phyloP scores from a whole-genome alignment of 1,140 invertebrate species.

The Sipha flava region DNA sequence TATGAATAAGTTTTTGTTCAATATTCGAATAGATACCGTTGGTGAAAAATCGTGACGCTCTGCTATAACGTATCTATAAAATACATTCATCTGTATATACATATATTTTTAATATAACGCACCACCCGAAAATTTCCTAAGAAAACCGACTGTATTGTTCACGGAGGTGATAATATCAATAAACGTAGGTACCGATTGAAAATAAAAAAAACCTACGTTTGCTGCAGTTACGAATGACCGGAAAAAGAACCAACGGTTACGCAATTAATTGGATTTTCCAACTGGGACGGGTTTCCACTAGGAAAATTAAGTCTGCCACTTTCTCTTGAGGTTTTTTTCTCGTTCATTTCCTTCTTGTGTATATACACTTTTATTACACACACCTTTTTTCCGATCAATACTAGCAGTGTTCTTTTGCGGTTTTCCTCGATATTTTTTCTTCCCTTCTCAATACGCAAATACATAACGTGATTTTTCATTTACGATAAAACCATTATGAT shows the following conservation, averaged over 20 bases:
- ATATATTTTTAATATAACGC: too few relatives aligned
- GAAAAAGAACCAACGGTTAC: conserved; percentile 3
- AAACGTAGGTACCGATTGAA: too few relatives aligned
- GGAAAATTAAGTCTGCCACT: conserved; percentile 17
- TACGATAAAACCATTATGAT: too few relatives aligned
- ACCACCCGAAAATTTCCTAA: too few relatives aligned
- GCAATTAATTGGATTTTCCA: conserved; percentile 31
- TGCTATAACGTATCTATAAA: too few relatives aligned
- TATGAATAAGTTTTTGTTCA: too few relatives aligned
- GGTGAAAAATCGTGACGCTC: too few relatives aligned
- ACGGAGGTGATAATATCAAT: too few relatives aligned
- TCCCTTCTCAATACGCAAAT: background rate
- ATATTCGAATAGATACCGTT: too few relatives aligned
- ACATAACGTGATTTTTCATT: too few relatives aligned
- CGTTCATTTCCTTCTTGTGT: background rate
- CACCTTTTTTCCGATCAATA: background rate
- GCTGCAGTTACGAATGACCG: background rate
- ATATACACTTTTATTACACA: background rate
- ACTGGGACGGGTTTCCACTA: conserved; percentile 11
- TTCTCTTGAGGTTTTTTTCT: conserved; percentile 26
- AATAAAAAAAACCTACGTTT: background rate
- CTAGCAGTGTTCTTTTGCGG: background rate
- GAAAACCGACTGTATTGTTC: too few relatives aligned
- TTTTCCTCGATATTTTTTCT: background rate
- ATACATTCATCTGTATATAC: too few relatives aligned